phyloP scores from a whole-genome alignment of 2,113 vertebrate genomes.

The Eudyptes chrysolophus region DNA sequence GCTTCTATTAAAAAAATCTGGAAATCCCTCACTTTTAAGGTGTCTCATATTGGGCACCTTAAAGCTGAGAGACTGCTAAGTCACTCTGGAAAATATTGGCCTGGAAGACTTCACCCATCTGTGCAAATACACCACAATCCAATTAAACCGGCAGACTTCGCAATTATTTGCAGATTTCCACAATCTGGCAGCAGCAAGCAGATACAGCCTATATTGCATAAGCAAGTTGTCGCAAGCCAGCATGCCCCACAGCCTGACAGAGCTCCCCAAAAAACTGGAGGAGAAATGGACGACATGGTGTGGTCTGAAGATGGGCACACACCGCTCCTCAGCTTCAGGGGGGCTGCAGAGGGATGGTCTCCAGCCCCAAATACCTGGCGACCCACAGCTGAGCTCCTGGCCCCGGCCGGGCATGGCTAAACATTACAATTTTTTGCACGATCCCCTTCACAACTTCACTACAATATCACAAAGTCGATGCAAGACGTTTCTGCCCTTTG shows the following conservation, averaged over 20 bases:
- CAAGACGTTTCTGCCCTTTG: background rate
- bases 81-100: constrained; percentile 31
- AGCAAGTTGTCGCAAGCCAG: accelerated
- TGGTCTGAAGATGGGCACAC: background rate
- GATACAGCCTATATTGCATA: background rate
- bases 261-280: background rate
- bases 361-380: background rate
- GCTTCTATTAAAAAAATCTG: background rate
- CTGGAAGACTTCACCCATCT: constrained; percentile 23
- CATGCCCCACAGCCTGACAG: background rate
- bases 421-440: background rate
- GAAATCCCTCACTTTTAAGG: background rate
- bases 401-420: background rate
- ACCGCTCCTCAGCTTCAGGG: background rate
- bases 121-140: constrained; percentile 44
- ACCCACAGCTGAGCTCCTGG: background rate
- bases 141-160: constrained; percentile 28
- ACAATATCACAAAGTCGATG: background rate
- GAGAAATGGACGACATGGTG: background rate
- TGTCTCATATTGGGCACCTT: background rate
- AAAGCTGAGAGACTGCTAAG: background rate
- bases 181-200: background rate
- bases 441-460: background rate
- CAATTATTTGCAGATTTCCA: constrained; percentile 57
- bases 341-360: background rate